Evolutionary conservation across 1,140 invertebrate species (phyloP).

Genomic region (Leptestheria dahalacensis): DNA sequence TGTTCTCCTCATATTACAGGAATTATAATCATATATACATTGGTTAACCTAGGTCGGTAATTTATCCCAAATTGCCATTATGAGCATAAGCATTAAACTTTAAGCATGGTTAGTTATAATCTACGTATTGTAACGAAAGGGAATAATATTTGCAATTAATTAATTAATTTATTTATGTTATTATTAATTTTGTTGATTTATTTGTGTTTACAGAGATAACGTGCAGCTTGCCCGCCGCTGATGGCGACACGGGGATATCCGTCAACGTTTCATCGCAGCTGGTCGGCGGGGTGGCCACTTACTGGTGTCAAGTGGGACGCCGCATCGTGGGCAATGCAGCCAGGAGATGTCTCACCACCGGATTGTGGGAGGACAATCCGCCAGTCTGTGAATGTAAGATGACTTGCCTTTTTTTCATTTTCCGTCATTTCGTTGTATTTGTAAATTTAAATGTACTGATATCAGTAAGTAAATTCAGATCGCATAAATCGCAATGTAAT

Average conservation of each 20-base stretch:
- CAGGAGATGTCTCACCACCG: slow-evolving; percentile 55
- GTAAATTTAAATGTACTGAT: no score
- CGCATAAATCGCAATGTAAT: background rate
- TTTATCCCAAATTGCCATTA: no score
- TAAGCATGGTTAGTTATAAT: no score
- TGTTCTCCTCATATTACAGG: no score
- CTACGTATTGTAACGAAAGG: no score
- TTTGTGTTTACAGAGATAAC: slow-evolving; percentile 46
- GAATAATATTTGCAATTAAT: no score
- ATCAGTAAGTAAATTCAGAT: no score
- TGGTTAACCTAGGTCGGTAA: no score
- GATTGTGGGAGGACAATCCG: slow-evolving; percentile 60
- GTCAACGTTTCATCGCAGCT: slow-evolving; percentile 46
- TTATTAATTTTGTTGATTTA: slow-evolving; percentile 16
- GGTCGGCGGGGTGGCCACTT: slow-evolving; percentile 58
- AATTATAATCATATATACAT: no score
- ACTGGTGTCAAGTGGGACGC: slow-evolving; percentile 64
- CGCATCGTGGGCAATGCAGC: slow-evolving; percentile 61
- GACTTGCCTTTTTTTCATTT: no score
- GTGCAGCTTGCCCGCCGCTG: slow-evolving; percentile 45
- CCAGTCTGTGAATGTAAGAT: slow-evolving; percentile 70
- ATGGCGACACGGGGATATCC: slow-evolving; percentile 37
- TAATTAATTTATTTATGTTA: background rate
- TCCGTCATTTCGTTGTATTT: no score
- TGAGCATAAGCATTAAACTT: no score